phyloP scores from a whole-genome alignment of 2,113 vertebrate genomes.

The Thomomys bottae region DNA sequence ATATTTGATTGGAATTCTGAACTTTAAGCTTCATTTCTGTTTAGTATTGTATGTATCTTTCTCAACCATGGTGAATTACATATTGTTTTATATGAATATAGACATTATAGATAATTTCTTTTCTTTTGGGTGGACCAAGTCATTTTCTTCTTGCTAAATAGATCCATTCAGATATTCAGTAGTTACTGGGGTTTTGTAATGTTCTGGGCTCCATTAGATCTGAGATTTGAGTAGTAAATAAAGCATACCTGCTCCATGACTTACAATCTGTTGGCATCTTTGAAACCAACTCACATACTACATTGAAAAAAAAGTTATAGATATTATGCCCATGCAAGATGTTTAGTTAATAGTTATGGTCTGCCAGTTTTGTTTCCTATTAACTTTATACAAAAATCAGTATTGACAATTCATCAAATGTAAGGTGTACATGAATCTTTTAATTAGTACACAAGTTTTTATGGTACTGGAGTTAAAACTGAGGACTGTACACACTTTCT shows the following conservation, averaged over 20 bases:
- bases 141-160: neutral
- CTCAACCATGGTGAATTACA: neutral
- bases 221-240: neutral
- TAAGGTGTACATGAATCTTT: neutral
- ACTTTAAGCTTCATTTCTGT: conserved; percentile 11
- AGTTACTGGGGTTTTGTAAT: neutral
- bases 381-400: neutral
- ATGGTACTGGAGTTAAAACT: no score
- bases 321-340: neutral
- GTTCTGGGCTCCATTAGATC: neutral
- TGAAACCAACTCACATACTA: neutral
- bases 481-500: no score
- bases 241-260: no score
- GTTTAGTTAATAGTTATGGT: neutral
- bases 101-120: neutral
- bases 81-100: neutral
- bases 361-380: no score
- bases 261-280: neutral
- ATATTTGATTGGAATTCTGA: neutral
- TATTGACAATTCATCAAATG: conserved; percentile 1
- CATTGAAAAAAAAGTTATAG: neutral
- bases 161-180: neutral
- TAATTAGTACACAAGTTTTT: neutral
- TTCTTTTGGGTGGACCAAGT: neutral
- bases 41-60: neutral